Evolutionary conservation across 1,140 invertebrate genomes (phyloP), one percentile per base, ranked within the genome.

Genomic region (Trigoniulus corallinus): DNA sequence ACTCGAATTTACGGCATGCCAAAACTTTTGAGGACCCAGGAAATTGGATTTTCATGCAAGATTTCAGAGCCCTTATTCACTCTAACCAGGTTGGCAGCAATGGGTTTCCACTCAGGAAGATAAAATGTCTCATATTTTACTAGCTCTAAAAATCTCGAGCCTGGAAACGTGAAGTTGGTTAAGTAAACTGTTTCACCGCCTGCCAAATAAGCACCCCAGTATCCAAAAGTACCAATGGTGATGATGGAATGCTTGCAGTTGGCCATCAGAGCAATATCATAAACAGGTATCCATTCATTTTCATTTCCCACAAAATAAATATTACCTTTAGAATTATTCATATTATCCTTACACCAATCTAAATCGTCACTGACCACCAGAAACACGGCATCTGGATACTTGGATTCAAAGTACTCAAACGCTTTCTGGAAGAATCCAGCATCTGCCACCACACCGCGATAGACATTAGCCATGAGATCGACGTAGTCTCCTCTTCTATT

Each of bases 191-290:
- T 61, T 2, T 78, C 74, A 10, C 78, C 78, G 2, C 72, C 72
- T 43, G 74, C 71, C 37, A 81, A 61, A 57, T 79, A 75, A 2
- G 76, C 77, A 2, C 73, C 76, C 70, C 79, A 80, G 50, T 77
- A 75, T 4, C 79, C 78, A 55, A 76, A 82, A 12, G 78, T 80
- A 15, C 79, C 79, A 60, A n/a, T n/a, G n/a, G n/a, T n/a, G n/a
- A n/a, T n/a, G n/a, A n/a, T n/a, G n/a, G n/a, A n/a, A n/a, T n/a
- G n/a, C n/a, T n/a, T n/a, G n/a, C n/a, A n/a, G n/a, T n/a, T n/a
- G n/a, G n/a, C n/a, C n/a, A n/a, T n/a, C 78, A 80, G 3, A 68
- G 63, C 4, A 74, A 67, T 56, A 81, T 64, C 21, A 80, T 69
- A 15, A 79, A 78, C 49, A 82, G 59, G 15, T 68, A 69, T 1